Base-by-base conservation (phyloP, 2,797 vertebrate species). In the Acropternis orthonyx region DNA sequence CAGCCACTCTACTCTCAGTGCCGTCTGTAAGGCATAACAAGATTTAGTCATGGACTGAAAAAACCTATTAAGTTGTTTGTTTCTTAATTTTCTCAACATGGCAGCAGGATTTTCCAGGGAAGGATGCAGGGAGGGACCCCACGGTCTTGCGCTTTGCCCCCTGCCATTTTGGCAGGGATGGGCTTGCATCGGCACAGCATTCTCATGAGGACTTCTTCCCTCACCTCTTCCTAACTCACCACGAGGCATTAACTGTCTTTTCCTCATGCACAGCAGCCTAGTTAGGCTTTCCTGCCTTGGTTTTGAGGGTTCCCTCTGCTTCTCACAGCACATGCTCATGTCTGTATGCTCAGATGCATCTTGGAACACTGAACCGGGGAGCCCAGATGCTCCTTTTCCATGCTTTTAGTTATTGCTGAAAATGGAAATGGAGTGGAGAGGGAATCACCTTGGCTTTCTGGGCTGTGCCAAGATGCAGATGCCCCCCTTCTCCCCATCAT, bases 41-140 rank as follows among this genome's bases (percentile, higher is more conserved):
- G 94, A 94, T 90, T 90, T 82, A 90, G 36, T 3, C 22, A 52
- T 54, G 80, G 1, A 20, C 63, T 1, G 12, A 75, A 79, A 92
- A 92, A 92, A 49, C 46, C 89, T 61, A 56, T 92, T 92, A 88
- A 85, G 77, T 52, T 44, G 18, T 68, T 88, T 90, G 36, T 63
- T 49, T 73, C 80, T 88, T 79, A 66, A 66, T 86, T 93, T 84
- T 89, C 30, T 51, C 0, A 0, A 32, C 30, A 26, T 7, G 9
- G 58, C 12, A 5, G 52, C 34, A 81, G 61, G 46, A 44, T 59
- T 67, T 72, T 43, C 17, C 2, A 9, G 51, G 20, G 12, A 6
- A 32, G 11, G 14, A 21, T 15, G 36, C 59, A 65, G 37, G 17
- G 22, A 81, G 46, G 27, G 27, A 23, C 8, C 14, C 30, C 39